Conservation (phyloP, 2,113 vertebrate genomes). For the Rhinogobius similis region DNA sequence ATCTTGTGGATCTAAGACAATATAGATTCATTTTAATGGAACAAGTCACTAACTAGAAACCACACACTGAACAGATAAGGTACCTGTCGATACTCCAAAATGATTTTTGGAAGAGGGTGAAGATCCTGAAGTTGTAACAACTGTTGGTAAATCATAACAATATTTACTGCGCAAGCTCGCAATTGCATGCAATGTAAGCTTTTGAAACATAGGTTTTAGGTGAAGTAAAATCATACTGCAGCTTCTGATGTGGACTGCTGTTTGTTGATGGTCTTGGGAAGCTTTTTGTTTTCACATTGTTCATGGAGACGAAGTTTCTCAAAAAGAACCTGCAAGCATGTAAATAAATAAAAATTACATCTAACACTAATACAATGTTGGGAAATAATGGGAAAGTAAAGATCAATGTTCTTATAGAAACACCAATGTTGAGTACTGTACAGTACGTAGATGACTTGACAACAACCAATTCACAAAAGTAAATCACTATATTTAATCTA, state of each 20-base stretch:
- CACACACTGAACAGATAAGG: not conserved
- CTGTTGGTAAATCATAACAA: conserved; percentile 61
- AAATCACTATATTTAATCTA: not conserved
- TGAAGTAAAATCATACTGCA: conserved; percentile 71
- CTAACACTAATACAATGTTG: not conserved
- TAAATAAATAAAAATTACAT: not conserved
- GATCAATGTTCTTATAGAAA: not conserved
- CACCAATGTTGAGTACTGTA: not conserved
- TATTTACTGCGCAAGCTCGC: not conserved
- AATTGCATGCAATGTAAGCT: not conserved
- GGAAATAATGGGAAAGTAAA: not conserved
- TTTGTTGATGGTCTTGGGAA: conserved; percentile 80
- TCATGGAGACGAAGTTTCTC: conserved; percentile 87
- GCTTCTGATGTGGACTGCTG: conserved; percentile 88
- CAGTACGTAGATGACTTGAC: not conserved
- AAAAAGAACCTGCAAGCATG: conserved; percentile 83
- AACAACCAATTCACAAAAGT: not conserved
- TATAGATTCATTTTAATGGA: not conserved
- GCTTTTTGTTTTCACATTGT: conserved; percentile 75
- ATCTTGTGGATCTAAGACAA: conserved; percentile 85
- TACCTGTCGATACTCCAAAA: conserved; percentile 90
- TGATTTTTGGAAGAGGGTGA: conserved; percentile 89
- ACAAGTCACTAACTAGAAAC: not conserved
- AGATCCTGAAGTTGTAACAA: conserved; percentile 84
- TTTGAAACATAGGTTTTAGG: not conserved